phyloP scores from a whole-genome alignment of 1,140 invertebrate genomes.

The Pentalonia nigronervosa region DNA sequence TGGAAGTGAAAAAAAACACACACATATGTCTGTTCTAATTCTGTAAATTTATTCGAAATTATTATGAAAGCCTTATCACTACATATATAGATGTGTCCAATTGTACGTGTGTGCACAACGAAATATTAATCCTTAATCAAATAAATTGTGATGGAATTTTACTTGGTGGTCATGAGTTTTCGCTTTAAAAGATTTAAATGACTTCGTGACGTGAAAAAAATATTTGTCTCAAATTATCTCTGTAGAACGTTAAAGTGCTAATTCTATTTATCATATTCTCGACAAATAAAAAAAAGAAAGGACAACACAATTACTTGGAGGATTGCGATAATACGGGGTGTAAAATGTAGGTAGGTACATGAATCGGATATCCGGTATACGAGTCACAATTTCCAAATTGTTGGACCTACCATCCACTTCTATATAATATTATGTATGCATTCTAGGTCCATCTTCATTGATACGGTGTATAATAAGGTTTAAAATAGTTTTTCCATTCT shows the following conservation, averaged over 20 bases:
- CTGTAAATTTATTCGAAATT: neutral
- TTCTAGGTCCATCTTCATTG: neutral
- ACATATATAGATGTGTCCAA: rapidly evolving
- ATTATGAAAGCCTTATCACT: neutral
- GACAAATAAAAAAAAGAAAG: neutral
- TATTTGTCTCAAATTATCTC: neutral
- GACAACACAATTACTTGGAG: neutral
- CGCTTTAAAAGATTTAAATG: neutral
- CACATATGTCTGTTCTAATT: neutral
- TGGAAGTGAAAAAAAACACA: neutral
- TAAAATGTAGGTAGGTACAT: neutral
- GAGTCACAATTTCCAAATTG: slow-evolving; percentile 22
- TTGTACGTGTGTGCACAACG: neutral
- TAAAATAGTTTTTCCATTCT: neutral
- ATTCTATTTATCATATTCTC: neutral
- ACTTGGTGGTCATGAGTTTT: neutral
- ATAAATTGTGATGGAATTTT: neutral
- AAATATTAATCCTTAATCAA: neutral
- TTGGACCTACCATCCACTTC: neutral
- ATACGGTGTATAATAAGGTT: neutral
- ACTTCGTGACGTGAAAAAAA: neutral
- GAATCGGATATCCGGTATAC: neutral
- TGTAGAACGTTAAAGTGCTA: neutral
- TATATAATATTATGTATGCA: neutral
- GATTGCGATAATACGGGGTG: neutral